A percentile compares a stretch with the other conserved stretches of the same genome.
Conservation (phyloP, 2,888 invertebrate species). For the Catocala sponsa region DNA sequence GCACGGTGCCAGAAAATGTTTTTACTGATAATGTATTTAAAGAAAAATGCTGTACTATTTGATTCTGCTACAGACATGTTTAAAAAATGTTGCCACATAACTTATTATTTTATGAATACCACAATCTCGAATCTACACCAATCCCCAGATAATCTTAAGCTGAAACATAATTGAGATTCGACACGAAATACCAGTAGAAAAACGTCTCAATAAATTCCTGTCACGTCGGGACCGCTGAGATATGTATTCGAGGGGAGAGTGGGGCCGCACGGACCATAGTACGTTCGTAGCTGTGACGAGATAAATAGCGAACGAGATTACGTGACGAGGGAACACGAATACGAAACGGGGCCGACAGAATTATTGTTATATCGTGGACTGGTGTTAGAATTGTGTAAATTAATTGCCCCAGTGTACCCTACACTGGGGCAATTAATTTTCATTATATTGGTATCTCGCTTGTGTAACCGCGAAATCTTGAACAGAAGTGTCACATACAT, state of each 20-base stretch:
- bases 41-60: too few species aligned
- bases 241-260: conserved; percentile 53
- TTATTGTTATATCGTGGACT: conserved; percentile 12
- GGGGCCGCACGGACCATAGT: conserved; percentile 54
- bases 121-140: too few species aligned
- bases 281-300: conserved; percentile 65
- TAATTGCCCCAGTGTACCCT: too few species aligned
- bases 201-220: conserved; percentile 22
- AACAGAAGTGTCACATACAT: too few species aligned
- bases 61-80: too few species aligned
- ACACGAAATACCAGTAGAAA: conserved; percentile 1
- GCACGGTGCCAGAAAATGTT: too few species aligned
- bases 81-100: too few species aligned
- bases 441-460: neutral
- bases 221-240: conserved; percentile 37
- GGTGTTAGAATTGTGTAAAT: neutral
- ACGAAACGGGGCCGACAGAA: conserved; percentile 16
- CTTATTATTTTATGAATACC: too few species aligned
- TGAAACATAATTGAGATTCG: conserved; percentile 1
- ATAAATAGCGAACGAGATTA: conserved; percentile 49
- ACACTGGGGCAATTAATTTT: neutral
- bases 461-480: too few species aligned
- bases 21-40: too few species aligned
- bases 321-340: conserved; percentile 46
- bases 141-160: neutral